Evolutionary conservation across 2,888 invertebrate species (phyloP).

Genomic region (Heliconius sara): DNA sequence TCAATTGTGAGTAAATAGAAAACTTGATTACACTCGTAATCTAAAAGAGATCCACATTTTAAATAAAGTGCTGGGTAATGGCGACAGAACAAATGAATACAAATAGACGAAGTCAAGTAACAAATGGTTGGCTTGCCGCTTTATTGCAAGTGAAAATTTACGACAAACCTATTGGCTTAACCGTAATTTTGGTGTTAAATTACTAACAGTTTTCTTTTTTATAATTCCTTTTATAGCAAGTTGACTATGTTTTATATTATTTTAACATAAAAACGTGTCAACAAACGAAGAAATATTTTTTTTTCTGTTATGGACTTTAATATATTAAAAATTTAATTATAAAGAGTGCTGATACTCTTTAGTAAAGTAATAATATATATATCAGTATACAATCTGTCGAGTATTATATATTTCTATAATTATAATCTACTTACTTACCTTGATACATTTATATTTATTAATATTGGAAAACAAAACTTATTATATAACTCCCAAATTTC

Average conservation of each 20-base stretch:
- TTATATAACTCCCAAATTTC: background rate
- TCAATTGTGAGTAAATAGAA: constrained; percentile 56
- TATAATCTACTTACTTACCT: background rate
- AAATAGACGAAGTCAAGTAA: constrained; percentile 69
- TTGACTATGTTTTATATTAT: background rate
- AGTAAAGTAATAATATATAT: no score
- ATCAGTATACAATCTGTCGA: no score
- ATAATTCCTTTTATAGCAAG: no score
- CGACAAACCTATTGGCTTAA: constrained; percentile 49
- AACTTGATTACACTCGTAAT: constrained; percentile 66
- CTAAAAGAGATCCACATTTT: constrained; percentile 57
- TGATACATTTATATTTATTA: background rate
- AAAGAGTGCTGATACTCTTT: background rate
- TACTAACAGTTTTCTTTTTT: background rate
- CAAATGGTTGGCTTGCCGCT: constrained; percentile 62
- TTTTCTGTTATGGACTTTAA: background rate
- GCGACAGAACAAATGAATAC: constrained; percentile 71
- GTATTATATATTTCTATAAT: no score
- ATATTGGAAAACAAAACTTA: background rate
- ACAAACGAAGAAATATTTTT: background rate
- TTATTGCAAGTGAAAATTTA: constrained; percentile 66
- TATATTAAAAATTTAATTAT: background rate
- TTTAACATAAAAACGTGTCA: background rate
- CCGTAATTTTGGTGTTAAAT: constrained; percentile 17
- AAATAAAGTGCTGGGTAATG: constrained; percentile 69